Evolutionary conservation across 92 coral and sea anemone species (phyloP).

Genomic region (Actinostola sp.): DNA sequence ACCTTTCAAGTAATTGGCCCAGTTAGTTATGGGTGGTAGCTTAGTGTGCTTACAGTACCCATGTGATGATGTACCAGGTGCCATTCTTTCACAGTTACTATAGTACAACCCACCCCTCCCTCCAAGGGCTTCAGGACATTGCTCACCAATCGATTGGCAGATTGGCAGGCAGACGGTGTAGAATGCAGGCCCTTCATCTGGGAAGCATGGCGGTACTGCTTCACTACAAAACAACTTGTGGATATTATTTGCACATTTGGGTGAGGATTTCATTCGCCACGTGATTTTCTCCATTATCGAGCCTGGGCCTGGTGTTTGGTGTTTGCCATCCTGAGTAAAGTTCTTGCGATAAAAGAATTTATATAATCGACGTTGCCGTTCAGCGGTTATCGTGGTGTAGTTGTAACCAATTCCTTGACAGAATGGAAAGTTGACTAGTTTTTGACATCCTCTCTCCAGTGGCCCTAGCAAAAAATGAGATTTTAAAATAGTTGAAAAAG

Average conservation of each 20-base stretch:
- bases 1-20: conserved; percentile 18
- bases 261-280: background rate
- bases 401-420: conserved; percentile 30
- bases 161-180: conserved; percentile 30
- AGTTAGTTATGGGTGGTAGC: conserved; percentile 23
- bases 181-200: conserved; percentile 27
- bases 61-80: conserved; percentile 26
- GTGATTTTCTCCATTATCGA: conserved; percentile 27
- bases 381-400: conserved; percentile 18
- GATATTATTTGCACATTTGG: conserved; percentile 26
- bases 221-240: conserved; percentile 29
- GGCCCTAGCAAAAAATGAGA: conserved; percentile 19
- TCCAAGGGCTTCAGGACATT: conserved; percentile 24
- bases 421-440: conserved; percentile 34
- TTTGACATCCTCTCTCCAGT: conserved; percentile 33
- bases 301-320: conserved; percentile 7
- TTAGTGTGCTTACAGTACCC: conserved; percentile 34
- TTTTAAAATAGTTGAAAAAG: background rate
- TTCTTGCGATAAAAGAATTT: conserved; percentile 32
- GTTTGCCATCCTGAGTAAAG: conserved; percentile 21
- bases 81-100: conserved; percentile 30
- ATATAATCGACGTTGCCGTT: conserved; percentile 3
- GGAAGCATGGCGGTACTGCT: conserved; percentile 28
- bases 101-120: conserved; percentile 18
- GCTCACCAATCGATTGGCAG: conserved; percentile 14